These are phyloP conservation scores for Anoplophora glabripennis DNA, from an alignment of 1,140 invertebrate genomes.

Conservation along the genomic window DNA sequence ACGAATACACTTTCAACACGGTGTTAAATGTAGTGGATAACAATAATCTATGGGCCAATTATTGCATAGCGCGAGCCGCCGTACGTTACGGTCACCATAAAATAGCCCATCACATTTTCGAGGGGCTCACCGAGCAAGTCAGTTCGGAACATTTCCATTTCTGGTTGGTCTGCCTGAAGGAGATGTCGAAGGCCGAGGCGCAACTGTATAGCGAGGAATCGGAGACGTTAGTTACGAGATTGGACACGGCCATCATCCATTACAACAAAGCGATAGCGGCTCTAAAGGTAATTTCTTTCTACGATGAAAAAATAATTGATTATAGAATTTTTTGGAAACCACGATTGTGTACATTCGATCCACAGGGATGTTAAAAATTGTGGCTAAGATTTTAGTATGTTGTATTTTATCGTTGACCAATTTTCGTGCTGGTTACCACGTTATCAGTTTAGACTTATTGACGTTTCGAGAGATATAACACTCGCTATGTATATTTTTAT, in stretches of 20 bases:
- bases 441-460: no score
- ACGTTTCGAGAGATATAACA: no score
- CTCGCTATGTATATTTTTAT: no score
- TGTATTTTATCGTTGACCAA: no score
- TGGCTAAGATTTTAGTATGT: no score
- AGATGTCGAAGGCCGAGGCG: conserved; percentile 65
- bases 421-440: no score
- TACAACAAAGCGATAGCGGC: conserved; percentile 62
- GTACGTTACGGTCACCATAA: conserved; percentile 79
- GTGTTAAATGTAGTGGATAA: conserved; percentile 58
- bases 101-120: conserved; percentile 67
- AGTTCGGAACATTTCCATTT: conserved; percentile 88
- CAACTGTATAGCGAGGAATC: conserved; percentile 40
- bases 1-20: conserved; percentile 55
- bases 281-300: conserved; percentile 58
- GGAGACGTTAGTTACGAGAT: conserved; percentile 54
- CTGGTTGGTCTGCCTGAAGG: conserved; percentile 78
- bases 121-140: conserved; percentile 67
- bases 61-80: conserved; percentile 76
- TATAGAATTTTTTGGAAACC: no score
- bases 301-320: no score
- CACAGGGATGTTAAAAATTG: no score
- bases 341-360: no score
- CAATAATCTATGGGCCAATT: conserved; percentile 78
- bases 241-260: conserved; percentile 59